Evolutionary conservation across 2,888 invertebrate species (phyloP).

Genomic region (Chloroclystis v-ata): DNA sequence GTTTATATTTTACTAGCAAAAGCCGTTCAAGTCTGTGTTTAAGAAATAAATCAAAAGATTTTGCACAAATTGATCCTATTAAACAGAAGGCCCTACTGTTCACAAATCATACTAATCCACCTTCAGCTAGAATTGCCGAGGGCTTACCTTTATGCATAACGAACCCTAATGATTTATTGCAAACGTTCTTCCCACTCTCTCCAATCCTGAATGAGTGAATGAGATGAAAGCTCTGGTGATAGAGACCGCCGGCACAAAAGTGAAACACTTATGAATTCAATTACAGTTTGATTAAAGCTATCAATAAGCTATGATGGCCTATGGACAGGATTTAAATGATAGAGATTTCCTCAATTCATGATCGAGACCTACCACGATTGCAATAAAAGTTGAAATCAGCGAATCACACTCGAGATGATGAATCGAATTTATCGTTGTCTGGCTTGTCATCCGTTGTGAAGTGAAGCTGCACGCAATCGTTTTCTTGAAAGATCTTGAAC

Average conservation of each 20-base stretch:
- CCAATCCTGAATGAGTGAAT: constrained; percentile 3
- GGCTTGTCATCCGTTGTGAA: no score
- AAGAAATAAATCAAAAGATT: constrained; percentile 11
- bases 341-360: constrained; percentile 6
- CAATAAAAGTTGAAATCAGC: background rate
- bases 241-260: constrained; percentile 5
- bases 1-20: no score
- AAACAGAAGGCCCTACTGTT: constrained; percentile 32
- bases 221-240: constrained; percentile 17
- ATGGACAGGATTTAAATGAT: constrained; percentile 9
- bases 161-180: constrained; percentile 50
- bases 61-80: constrained; percentile 21
- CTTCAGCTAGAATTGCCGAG: constrained; percentile 36
- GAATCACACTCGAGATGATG: no score
- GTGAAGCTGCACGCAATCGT: no score
- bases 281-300: constrained; percentile 21
- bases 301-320: constrained; percentile 13
- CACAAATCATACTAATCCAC: constrained; percentile 54
- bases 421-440: no score
- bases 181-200: constrained; percentile 14
- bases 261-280: constrained; percentile 15
- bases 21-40: background rate
- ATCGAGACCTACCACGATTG: background rate
- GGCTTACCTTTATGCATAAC: constrained; percentile 46
- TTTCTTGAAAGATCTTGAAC: no score